Conservation (phyloP, 53 echinoderm and acorn worm species). For the Crossaster papposus region DNA sequence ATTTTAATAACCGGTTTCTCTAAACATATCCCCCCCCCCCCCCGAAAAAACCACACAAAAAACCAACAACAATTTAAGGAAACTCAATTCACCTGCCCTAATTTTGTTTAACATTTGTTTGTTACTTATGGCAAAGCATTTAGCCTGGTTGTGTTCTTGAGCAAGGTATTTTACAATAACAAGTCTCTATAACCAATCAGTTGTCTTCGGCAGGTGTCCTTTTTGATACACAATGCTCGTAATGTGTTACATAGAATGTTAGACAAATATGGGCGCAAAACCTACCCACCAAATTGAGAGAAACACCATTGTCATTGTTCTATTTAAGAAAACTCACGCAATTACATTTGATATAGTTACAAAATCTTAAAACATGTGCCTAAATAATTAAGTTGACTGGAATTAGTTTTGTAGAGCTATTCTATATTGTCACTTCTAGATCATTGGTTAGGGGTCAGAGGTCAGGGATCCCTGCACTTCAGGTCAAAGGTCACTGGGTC, state of each 20-base stretch:
- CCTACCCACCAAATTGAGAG: too few species aligned
- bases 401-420: too few species aligned
- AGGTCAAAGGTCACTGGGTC: slow-evolving; percentile 72
- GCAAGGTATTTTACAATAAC: background rate
- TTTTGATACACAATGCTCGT: background rate
- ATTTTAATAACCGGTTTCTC: background rate
- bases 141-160: background rate
- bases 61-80: too few species aligned
- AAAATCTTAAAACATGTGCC: too few species aligned
- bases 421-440: background rate
- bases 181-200: background rate
- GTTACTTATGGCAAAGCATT: background rate
- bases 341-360: too few species aligned
- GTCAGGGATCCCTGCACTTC: slow-evolving; percentile 24
- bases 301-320: too few species aligned
- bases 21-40: too few species aligned
- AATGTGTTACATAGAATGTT: background rate
- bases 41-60: too few species aligned
- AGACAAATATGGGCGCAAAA: too few species aligned
- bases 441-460: background rate
- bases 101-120: background rate
- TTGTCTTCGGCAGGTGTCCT: background rate
- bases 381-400: background rate
- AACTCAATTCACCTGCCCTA: background rate
- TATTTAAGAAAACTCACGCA: too few species aligned